Percentiles rank a stretch among this genome's conserved stretches.
phyloP scores from a whole-genome alignment of 2,797 vertebrate species.

The Spinibarbus caldwelli region DNA sequence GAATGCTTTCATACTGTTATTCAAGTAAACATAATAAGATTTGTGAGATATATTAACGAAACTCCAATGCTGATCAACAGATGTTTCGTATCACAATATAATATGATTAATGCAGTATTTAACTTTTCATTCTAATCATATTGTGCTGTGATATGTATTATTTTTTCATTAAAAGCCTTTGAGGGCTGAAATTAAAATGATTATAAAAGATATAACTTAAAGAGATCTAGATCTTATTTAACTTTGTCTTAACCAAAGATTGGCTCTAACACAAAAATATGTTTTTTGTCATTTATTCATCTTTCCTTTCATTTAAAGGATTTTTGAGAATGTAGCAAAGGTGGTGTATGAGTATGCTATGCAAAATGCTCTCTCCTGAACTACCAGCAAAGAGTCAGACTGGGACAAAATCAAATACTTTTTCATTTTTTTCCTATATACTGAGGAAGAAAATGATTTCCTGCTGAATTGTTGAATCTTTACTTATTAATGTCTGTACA shows the following conservation, averaged over 20 bases:
- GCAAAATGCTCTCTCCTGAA: slow-evolving; percentile 80
- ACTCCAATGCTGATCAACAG: slow-evolving; percentile 15
- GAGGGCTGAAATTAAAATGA: slow-evolving; percentile 6
- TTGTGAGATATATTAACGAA: slow-evolving; percentile 33
- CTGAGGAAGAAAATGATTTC: slow-evolving; percentile 53
- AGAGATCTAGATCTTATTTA: slow-evolving; percentile 46
- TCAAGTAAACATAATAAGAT: slow-evolving; percentile 29
- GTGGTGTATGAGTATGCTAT: slow-evolving; percentile 84
- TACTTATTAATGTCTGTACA: slow-evolving; percentile 67
- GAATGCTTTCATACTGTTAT: slow-evolving; percentile 47
- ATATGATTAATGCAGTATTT: slow-evolving; percentile 45
- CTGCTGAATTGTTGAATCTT: slow-evolving; percentile 59
- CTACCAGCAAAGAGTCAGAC: slow-evolving; percentile 76
- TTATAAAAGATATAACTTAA: slow-evolving; percentile 1
- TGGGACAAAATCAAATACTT: slow-evolving; percentile 68
- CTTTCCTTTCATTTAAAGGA: slow-evolving; percentile 61
- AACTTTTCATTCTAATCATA: slow-evolving; percentile 44
- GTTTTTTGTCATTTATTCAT: slow-evolving; percentile 40
- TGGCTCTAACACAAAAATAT: slow-evolving; percentile 73
- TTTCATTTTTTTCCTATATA: slow-evolving; percentile 57
- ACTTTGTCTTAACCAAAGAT: slow-evolving; percentile 82
- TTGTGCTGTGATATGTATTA: slow-evolving; percentile 39
- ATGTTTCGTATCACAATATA: slow-evolving; percentile 23
- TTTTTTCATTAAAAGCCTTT: slow-evolving; percentile 38
- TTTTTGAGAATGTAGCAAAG: slow-evolving; percentile 83